Conservation (phyloP, 1,140 invertebrate genomes). For the Diabrotica virgifera region DNA sequence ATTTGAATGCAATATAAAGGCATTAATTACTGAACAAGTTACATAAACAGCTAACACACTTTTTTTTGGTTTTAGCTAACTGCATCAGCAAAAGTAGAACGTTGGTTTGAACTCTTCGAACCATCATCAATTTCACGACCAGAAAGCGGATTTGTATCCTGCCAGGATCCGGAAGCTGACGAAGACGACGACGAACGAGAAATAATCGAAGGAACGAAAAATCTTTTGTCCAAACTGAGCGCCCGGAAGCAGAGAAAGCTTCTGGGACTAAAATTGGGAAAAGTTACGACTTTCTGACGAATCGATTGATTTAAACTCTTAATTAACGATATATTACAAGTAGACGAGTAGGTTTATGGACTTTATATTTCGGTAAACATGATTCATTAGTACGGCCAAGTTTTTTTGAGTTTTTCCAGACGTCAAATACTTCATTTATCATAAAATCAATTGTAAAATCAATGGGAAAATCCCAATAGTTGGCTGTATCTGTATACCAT, state of each 20-base stretch:
- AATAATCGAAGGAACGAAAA: constrained; percentile 55
- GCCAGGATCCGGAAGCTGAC: constrained; percentile 47
- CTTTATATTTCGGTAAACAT: too few species aligned
- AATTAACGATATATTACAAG: too few species aligned
- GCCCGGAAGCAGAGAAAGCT: constrained; percentile 65
- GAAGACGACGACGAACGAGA: constrained; percentile 51
- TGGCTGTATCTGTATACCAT: too few species aligned
- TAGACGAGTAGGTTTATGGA: too few species aligned
- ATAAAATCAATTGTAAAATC: not conserved
- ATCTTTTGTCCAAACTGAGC: constrained; percentile 61
- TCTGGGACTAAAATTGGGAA: constrained; percentile 61
- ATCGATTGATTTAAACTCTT: not conserved
- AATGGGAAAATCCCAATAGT: too few species aligned
- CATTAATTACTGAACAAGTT: too few species aligned
- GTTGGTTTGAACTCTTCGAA: constrained; percentile 68
- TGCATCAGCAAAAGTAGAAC: constrained; percentile 67
- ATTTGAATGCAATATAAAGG: not conserved
- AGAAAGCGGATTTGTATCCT: constrained; percentile 69
- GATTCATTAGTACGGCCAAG: too few species aligned
- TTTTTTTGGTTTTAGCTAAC: constrained; percentile 53
- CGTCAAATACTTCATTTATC: too few species aligned
- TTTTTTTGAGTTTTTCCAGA: too few species aligned
- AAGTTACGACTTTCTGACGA: constrained; percentile 60
- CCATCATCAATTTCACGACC: constrained; percentile 61
- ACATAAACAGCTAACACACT: too few species aligned